Evolutionary conservation across 1,140 invertebrate genomes (phyloP).

Genomic region (Drosophila pruinosa): DNA sequence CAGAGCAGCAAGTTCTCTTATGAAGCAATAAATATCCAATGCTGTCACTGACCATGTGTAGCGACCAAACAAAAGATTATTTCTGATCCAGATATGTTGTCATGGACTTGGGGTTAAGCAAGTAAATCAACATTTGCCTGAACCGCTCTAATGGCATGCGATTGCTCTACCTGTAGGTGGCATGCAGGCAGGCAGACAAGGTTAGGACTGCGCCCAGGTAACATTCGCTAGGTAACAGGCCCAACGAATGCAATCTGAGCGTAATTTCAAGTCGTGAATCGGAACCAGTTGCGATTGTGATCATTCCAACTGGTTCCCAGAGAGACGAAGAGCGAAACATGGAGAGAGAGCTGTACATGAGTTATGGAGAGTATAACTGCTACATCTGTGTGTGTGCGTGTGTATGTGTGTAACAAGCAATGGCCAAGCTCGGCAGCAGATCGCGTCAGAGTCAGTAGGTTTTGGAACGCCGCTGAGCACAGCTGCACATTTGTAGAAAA

Average conservation of each 20-base stretch:
- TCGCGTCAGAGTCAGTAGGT: slow-evolving; percentile 60
- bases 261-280: slow-evolving; percentile 46
- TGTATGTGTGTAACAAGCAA: background rate
- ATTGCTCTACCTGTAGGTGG: slow-evolving; percentile 31
- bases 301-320: slow-evolving; percentile 44
- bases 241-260: slow-evolving; percentile 64
- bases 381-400: background rate
- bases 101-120: slow-evolving; percentile 25
- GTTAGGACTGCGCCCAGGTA: slow-evolving; percentile 35
- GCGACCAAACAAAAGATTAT: slow-evolving; percentile 38
- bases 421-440: slow-evolving; percentile 19
- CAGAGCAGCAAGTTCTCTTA: slow-evolving; percentile 40
- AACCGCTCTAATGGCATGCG: slow-evolving; percentile 29
- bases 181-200: slow-evolving; percentile 1
- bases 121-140: slow-evolving; percentile 31
- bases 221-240: background rate
- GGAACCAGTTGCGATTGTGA: slow-evolving; percentile 63
- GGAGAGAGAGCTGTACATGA: slow-evolving; percentile 10
- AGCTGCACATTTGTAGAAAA: slow-evolving; percentile 68
- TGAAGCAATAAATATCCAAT: slow-evolving; percentile 52
- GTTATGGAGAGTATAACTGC: background rate
- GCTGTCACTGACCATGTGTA: slow-evolving; percentile 21
- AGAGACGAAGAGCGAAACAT: slow-evolving; percentile 5
- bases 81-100: slow-evolving; percentile 36
- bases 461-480: slow-evolving; percentile 78